Evolutionary conservation across 2,113 vertebrate genomes (phyloP).

Genomic region (Casuarius casuarius): DNA sequence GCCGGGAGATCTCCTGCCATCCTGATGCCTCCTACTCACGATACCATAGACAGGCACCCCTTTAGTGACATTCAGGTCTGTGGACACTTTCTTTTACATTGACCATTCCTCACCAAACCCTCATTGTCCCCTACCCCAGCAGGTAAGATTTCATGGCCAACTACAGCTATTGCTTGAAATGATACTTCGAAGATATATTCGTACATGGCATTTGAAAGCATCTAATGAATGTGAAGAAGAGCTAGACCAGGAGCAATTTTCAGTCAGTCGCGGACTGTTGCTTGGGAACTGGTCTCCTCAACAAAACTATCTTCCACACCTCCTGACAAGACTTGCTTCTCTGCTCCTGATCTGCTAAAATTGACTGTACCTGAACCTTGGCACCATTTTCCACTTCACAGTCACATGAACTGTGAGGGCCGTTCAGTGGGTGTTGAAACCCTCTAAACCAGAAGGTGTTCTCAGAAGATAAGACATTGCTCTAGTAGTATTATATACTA

Average conservation of each 20-base stretch:
- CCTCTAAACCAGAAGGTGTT: not conserved
- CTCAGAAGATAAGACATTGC: not conserved
- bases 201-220: not conserved
- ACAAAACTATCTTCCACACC: not conserved
- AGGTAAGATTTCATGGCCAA: not conserved
- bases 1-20: not conserved
- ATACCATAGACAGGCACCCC: not conserved
- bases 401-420: not conserved
- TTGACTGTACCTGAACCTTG: not conserved
- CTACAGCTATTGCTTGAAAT: not conserved
- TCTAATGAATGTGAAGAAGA: not conserved
- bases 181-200: not conserved
- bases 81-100: not conserved
- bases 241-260: not conserved
- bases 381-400: not conserved
- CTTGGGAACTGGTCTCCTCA: not conserved
- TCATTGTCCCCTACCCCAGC: not conserved
- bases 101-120: not conserved
- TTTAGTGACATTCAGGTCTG: not conserved
- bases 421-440: not conserved
- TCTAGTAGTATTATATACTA: not conserved
- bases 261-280: not conserved
- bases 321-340: not conserved
- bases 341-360: not conserved
- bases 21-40: not conserved